A percentile compares a stretch with the other conserved stretches of the same genome.
Evolutionary conservation across 1,140 invertebrate genomes (phyloP).

Genomic region (Cylas formicarius): DNA sequence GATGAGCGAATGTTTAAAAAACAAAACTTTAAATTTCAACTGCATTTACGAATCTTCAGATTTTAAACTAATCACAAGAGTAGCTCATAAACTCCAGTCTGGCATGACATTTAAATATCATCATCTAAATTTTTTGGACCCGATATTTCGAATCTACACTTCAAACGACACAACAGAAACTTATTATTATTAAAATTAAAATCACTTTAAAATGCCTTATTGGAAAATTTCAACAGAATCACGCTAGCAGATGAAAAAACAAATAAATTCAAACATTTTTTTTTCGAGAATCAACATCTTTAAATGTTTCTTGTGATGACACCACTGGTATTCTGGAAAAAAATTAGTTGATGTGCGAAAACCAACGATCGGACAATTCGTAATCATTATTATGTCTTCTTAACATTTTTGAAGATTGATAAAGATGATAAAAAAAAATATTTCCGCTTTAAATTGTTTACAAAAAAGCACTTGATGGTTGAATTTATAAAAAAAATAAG

Average conservation of each 20-base stretch:
- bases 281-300: too few species aligned
- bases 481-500: too few species aligned
- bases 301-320: too few species aligned
- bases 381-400: too few species aligned
- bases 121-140: constrained; percentile 18
- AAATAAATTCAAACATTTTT: neutral
- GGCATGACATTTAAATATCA: constrained; percentile 30
- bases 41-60: too few species aligned
- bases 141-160: neutral
- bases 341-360: too few species aligned
- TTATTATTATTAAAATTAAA: neutral
- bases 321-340: too few species aligned
- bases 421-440: too few species aligned
- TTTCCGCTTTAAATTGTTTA: too few species aligned
- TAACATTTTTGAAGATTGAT: too few species aligned
- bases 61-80: constrained; percentile 23
- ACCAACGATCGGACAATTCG: too few species aligned
- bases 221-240: neutral
- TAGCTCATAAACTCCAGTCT: constrained; percentile 35
- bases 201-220: neutral
- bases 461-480: too few species aligned
- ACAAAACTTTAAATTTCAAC: constrained; percentile 28
- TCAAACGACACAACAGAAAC: neutral
- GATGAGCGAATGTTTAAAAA: constrained; percentile 7
- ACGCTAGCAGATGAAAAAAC: constrained; percentile 4